Base-by-base conservation (phyloP, 2,797 vertebrate species). In the Sparus aurata region DNA sequence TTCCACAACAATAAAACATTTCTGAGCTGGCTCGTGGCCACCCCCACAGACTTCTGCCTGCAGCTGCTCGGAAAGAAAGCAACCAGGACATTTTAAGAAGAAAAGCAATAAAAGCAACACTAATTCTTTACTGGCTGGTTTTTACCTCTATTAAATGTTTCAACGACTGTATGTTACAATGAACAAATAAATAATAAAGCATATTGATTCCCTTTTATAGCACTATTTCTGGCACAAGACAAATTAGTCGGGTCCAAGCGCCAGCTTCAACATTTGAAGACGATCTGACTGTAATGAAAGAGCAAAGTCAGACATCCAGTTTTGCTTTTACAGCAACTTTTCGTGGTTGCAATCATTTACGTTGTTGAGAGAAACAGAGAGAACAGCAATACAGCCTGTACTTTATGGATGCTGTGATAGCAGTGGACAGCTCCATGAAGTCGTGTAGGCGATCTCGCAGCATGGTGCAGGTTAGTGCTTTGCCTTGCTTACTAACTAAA, bases 1-100 rank as follows among this genome's bases (percentile, higher is more conserved):
- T 90, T 90, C 81, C 87, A 91, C 84, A 85, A 89, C 87, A 93
- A 92, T 91, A 91, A 93, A 91, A 93, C 80, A 85, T 85, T 90
- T 91, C 78, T 64, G 68, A 80, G 80, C 73, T 91, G 91, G 88
- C 80, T 80, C 65, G 13, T n/a, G 73, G 79, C 83, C 88, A 87
- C 77, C 76, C 79, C 83, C 73, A 78, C 83, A 81, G 70, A 86
- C 67, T 57, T 87, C 69, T 82, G 79, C 65, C 76, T 86, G 77
- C 79, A 85, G 85, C 81, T 80, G 68, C 83, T 83, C 73, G 79
- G 85, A 79, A 76, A 69, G 23, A 87, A 79, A 85, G 53, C 75
- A 90, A 22, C 43, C 8, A 83, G 78, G 75, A 80, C 77, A 70
- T 91, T 89, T 92, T 45, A 34, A 77, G 77, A 90, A 83, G 67